These are phyloP conservation scores for Colinus virginianus DNA, from an alignment of 2,113 vertebrate species.

Conservation along the genomic window DNA sequence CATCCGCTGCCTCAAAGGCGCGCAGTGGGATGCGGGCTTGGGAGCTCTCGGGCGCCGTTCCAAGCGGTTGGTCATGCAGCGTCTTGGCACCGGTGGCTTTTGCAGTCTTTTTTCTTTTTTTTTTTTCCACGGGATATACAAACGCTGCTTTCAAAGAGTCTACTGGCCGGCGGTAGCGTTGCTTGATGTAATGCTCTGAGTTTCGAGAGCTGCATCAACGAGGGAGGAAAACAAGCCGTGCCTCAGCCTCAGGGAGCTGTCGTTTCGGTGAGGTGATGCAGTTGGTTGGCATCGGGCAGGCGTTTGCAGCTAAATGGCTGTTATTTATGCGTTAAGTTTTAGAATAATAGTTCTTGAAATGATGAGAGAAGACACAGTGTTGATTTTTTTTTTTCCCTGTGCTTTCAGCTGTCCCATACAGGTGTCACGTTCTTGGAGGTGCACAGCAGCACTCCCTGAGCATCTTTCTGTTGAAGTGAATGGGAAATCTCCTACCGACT, in stretches of 20 bases:
- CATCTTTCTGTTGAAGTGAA: background rate
- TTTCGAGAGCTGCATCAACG: too few relatives aligned
- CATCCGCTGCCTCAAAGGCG: background rate
- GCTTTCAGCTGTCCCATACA: background rate
- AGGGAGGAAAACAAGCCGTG: background rate
- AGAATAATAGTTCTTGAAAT: background rate
- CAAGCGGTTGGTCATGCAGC: background rate
- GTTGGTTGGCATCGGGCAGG: background rate
- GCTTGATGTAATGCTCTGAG: background rate
- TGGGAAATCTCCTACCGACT: background rate
- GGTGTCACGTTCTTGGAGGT: background rate
- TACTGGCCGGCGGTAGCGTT: background rate
- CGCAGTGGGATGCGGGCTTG: background rate
- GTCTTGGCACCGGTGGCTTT: background rate
- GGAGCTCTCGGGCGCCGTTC: background rate
- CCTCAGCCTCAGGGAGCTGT: background rate
- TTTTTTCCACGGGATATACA: background rate
- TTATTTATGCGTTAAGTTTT: background rate
- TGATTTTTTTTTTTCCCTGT: background rate
- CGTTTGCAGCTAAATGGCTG: background rate
- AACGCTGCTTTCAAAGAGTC: slow-evolving; percentile 17
- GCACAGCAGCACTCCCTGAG: background rate
- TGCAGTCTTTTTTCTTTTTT: background rate
- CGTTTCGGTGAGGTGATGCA: background rate
- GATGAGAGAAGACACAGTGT: background rate